Evolutionary conservation across 2,113 vertebrate species (phyloP).

Genomic region (Hippocampus abdominalis): DNA sequence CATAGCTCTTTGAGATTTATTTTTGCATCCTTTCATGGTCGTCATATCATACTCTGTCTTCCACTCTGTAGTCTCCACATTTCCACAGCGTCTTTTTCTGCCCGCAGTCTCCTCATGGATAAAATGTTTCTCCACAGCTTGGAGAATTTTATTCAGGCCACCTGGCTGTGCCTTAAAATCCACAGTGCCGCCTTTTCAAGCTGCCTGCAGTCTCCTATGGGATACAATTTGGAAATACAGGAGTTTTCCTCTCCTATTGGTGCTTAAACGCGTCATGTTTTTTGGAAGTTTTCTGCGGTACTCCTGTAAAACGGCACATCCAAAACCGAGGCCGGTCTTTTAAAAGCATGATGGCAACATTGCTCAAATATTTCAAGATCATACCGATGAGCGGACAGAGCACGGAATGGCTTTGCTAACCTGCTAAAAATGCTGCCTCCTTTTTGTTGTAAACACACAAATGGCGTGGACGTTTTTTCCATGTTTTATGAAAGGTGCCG

Average conservation of each 20-base stretch:
- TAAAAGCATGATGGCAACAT: conserved; percentile 36
- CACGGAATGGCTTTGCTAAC: neutral
- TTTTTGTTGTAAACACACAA: conserved; percentile 26
- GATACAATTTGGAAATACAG: neutral
- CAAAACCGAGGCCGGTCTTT: conserved; percentile 30
- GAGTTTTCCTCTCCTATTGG: neutral
- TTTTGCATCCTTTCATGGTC: neutral
- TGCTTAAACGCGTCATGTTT: neutral
- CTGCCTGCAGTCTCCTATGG: neutral
- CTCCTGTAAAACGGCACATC: neutral
- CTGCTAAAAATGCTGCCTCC: neutral
- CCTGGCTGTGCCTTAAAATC: neutral
- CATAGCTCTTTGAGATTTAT: neutral
- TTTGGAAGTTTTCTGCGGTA: neutral
- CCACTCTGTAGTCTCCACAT: neutral
- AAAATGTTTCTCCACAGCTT: too few species aligned
- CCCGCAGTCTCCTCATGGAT: neutral
- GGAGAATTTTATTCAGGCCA: too few species aligned
- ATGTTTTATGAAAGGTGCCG: conserved; percentile 46
- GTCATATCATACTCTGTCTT: too few species aligned
- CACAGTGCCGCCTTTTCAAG: neutral
- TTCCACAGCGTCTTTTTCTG: too few species aligned
- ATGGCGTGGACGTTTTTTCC: conserved; percentile 47
- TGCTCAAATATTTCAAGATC: conserved; percentile 32
- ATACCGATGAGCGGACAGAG: neutral